These are phyloP conservation scores for Eurystomus glaucurus DNA, from an alignment of 2,797 vertebrate species.

Conservation along the genomic window DNA sequence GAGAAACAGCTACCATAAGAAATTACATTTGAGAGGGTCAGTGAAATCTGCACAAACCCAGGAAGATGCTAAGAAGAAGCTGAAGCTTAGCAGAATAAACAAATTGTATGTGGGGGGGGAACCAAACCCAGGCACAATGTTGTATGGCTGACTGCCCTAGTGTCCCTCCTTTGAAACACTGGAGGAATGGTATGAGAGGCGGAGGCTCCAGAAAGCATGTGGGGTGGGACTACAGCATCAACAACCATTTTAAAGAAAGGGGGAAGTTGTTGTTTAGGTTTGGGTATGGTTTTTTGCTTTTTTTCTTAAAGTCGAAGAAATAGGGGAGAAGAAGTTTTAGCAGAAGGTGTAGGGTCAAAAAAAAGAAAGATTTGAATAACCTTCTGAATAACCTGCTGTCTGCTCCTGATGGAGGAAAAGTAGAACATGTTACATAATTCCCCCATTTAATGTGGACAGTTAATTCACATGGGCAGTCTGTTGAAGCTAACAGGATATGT, in stretches of 20 bases:
- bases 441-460: neutral
- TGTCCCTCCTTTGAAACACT: neutral
- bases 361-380: neutral
- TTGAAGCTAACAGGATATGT: neutral
- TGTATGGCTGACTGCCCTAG: fast-evolving
- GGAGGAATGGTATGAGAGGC: neutral
- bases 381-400: neutral
- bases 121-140: neutral
- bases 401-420: neutral
- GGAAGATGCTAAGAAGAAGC: neutral
- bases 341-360: neutral
- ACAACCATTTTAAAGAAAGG: neutral
- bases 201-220: neutral
- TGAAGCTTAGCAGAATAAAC: neutral
- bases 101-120: fast-evolving
- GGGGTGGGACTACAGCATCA: fast-evolving
- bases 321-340: fast-evolving
- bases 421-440: neutral
- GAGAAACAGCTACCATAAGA: neutral
- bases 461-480: neutral
- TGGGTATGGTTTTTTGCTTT: neutral
- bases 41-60: neutral
- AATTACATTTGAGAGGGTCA: neutral
- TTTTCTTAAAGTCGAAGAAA: neutral
- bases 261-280: neutral